These are phyloP conservation scores for Philonicus albiceps DNA, from an alignment of 2,888 invertebrate species.

Conservation along the genomic window DNA sequence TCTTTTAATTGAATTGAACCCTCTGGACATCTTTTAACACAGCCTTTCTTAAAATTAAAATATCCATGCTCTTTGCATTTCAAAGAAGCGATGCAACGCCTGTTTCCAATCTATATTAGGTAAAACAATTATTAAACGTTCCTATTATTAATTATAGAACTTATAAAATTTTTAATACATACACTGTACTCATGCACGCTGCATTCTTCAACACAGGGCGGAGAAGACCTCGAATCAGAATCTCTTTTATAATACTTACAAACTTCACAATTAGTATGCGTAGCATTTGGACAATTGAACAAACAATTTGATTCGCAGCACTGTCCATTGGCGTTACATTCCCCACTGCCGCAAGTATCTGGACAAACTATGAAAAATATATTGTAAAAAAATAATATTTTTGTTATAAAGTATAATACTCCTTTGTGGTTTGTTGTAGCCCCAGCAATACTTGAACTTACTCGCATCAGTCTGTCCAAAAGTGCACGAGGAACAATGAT, in stretches of 20 bases:
- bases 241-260: slow-evolving; percentile 74
- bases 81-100: slow-evolving; percentile 51
- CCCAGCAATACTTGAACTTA: slow-evolving; percentile 75
- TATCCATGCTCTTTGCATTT: slow-evolving; percentile 52
- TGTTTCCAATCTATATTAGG: slow-evolving; percentile 46
- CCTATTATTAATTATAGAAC: background rate
- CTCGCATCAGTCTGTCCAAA: slow-evolving; percentile 49
- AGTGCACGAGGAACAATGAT: slow-evolving; percentile 71
- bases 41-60: slow-evolving; percentile 59
- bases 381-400: background rate
- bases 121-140: background rate
- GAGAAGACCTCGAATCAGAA: slow-evolving; percentile 60
- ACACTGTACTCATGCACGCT: background rate
- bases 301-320: slow-evolving; percentile 52
- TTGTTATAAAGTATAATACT: slow-evolving; percentile 47
- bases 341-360: slow-evolving; percentile 62
- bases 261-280: slow-evolving; percentile 73
- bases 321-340: slow-evolving; percentile 52
- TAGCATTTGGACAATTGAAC: slow-evolving; percentile 60
- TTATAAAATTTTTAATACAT: background rate
- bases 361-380: slow-evolving; percentile 63
- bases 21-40: slow-evolving; percentile 74
- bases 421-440: slow-evolving; percentile 75
- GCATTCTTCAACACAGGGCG: background rate
- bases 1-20: slow-evolving; percentile 54